These are phyloP conservation scores for Aphodius sticticus DNA, from an alignment of 2,888 invertebrate species.

Conservation along the genomic window DNA sequence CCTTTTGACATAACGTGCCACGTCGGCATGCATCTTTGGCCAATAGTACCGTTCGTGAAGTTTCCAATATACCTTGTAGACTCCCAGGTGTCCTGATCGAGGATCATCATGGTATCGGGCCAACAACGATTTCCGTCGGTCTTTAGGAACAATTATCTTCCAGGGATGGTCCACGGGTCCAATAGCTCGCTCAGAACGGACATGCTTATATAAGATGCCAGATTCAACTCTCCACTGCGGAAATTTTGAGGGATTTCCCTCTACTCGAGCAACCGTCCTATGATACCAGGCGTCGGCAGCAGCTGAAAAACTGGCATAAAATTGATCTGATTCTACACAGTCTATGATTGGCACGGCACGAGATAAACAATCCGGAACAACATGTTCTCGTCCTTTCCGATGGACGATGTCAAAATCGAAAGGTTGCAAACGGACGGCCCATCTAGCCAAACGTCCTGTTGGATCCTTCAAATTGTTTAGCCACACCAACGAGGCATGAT, in stretches of 20 bases:
- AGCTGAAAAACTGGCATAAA: not conserved
- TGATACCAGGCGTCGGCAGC: not conserved
- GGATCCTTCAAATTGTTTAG: constrained; percentile 39
- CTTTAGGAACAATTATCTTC: constrained; percentile 38
- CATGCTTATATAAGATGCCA: constrained; percentile 37
- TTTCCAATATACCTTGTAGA: constrained; percentile 42
- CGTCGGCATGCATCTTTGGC: constrained; percentile 41
- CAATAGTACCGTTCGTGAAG: constrained; percentile 44
- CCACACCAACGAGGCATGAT: constrained; percentile 6
- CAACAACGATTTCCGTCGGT: constrained; percentile 26
- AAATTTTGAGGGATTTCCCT: constrained; percentile 33
- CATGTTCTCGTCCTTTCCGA: constrained; percentile 34
- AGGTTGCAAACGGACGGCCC: too few relatives aligned
- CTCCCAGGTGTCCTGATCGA: constrained; percentile 43
- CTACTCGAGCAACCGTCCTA: not conserved
- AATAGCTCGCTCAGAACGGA: not conserved
- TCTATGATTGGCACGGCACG: constrained; percentile 22
- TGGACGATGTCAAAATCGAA: constrained; percentile 38
- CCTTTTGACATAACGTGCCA: too few relatives aligned
- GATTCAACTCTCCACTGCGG: constrained; percentile 37
- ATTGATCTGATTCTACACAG: not conserved
- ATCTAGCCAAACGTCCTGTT: constrained; percentile 32
- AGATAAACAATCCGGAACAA: constrained; percentile 33
- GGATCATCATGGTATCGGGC: constrained; percentile 32
- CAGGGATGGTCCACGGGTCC: constrained; percentile 9